Evolutionary conservation across 1,140 invertebrate genomes (phyloP), one percentile per base, ranked within the genome.

Genomic region (Mercenaria mercenaria): DNA sequence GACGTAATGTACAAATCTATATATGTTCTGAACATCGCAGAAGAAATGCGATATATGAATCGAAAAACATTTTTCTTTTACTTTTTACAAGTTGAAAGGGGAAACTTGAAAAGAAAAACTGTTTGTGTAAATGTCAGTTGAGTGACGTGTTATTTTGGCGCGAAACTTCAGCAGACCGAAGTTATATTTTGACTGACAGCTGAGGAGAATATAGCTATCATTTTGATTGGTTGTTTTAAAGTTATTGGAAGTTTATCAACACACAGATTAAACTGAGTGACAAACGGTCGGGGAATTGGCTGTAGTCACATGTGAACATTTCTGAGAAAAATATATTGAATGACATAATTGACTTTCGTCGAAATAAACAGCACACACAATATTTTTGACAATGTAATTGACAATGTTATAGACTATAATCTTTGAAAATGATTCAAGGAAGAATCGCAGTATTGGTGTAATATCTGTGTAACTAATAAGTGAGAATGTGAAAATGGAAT

Each of bases 191-290:
- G 67, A 72, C 13, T 72, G 67, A 72, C 67, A 72, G 34, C 11
- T 72, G 23, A n/a, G 67, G 15, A 37, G 32, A 41, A 72, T 72
- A 72, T 26, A 72, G 29, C 67, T 39, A 41, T 39, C 34, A 41
- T 72, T 72, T 41, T 72, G 67, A 72, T 72, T 72, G 67, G 67
- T n/a, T 72, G 67, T 72, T 72, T 47, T 20, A 20, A 15, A 72
- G 18, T 37, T 72, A 72, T 72, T 72, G 67, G 34, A 72, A 6
- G 67, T 32, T 41, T 72, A 72, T 72, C 67, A 72, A 72, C 67
- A 39, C 15, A 29, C 67, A 39, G 34, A 72, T 72, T 72, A 72
- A 72, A 32, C 67, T 39, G 67, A 72, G 67, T 72, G 67, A 72
- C 67, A 72, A 72, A 72, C 67, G 67, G 67, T 34, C 34, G 23